Evolutionary conservation across 1,140 invertebrate species (phyloP).

Genomic region (Saccostrea glomerata): DNA sequence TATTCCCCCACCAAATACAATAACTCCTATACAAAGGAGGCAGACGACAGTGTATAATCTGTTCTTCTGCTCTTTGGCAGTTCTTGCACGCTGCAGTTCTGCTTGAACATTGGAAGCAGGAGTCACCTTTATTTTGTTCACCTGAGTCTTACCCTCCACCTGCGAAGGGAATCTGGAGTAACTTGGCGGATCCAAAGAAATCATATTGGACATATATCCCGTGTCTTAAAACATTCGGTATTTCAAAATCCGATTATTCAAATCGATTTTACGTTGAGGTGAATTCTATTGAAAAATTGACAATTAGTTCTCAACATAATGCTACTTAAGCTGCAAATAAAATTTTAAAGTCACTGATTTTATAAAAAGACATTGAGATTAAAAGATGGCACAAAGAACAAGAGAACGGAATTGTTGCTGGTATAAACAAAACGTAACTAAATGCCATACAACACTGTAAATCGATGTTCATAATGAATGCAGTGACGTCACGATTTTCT

Average conservation of each 20-base stretch:
- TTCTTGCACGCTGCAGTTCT: background rate
- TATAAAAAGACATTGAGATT: background rate
- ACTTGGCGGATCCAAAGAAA: background rate
- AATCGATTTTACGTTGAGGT: background rate
- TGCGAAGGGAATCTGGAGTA: background rate
- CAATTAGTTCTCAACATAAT: background rate
- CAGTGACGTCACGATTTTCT: constrained; percentile 1
- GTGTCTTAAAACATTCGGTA: background rate
- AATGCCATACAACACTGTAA: background rate
- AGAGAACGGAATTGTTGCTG: background rate
- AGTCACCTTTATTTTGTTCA: constrained; percentile 26
- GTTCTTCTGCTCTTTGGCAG: background rate
- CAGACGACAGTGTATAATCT: background rate
- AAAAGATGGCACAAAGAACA: background rate
- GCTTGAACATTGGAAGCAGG: background rate
- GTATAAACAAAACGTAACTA: background rate
- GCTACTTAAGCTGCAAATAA: background rate
- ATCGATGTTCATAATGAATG: background rate
- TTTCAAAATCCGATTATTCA: constrained; percentile 13
- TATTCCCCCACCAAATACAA: constrained; percentile 21
- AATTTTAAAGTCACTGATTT: background rate
- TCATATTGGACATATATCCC: background rate
- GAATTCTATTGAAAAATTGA: background rate
- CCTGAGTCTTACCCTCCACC: background rate
- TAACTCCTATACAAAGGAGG: background rate